These are phyloP conservation scores for Osmerus mordax DNA, from an alignment of 2,113 vertebrate species.

Conservation along the genomic window DNA sequence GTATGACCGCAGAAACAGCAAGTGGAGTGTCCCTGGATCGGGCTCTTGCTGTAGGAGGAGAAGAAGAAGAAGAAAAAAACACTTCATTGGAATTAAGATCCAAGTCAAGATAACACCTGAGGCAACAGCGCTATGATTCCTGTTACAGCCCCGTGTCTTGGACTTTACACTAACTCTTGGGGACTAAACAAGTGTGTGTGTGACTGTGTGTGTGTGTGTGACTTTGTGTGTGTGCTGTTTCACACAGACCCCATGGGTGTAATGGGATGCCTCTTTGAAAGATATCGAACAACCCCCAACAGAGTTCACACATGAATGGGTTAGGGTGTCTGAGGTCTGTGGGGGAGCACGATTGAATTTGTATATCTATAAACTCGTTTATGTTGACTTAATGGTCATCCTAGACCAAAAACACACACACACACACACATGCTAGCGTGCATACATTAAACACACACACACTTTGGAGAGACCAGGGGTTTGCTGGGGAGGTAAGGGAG, in stretches of 20 bases:
- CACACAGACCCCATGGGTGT: slow-evolving; percentile 56
- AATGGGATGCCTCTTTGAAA: slow-evolving; percentile 70
- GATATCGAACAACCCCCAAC: slow-evolving; percentile 54
- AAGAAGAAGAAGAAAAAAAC: slow-evolving; percentile 54
- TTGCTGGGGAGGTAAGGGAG: too few species aligned
- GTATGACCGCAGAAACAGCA: slow-evolving; percentile 72
- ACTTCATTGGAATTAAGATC: slow-evolving; percentile 81
- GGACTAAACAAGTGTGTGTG: slow-evolving; percentile 51
- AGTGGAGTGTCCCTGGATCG: slow-evolving; percentile 71
- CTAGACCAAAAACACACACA: background rate
- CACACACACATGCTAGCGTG: background rate
- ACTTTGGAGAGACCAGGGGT: background rate
- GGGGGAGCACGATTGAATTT: background rate
- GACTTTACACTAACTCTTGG: slow-evolving; percentile 60
- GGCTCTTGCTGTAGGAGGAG: slow-evolving; percentile 51
- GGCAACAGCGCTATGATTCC: slow-evolving; percentile 73
- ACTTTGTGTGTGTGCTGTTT: slow-evolving; percentile 28
- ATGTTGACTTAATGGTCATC: background rate
- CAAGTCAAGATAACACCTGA: slow-evolving; percentile 69
- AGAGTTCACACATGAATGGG: slow-evolving; percentile 48
- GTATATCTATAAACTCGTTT: background rate
- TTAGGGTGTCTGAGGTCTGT: slow-evolving; percentile 16
- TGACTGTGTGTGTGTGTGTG: slow-evolving; percentile 1
- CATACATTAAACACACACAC: slow-evolving; percentile 12
- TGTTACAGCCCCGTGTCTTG: slow-evolving; percentile 57